phyloP scores from a whole-genome alignment of 2,113 vertebrate species.

The Oreamnos americanus region DNA sequence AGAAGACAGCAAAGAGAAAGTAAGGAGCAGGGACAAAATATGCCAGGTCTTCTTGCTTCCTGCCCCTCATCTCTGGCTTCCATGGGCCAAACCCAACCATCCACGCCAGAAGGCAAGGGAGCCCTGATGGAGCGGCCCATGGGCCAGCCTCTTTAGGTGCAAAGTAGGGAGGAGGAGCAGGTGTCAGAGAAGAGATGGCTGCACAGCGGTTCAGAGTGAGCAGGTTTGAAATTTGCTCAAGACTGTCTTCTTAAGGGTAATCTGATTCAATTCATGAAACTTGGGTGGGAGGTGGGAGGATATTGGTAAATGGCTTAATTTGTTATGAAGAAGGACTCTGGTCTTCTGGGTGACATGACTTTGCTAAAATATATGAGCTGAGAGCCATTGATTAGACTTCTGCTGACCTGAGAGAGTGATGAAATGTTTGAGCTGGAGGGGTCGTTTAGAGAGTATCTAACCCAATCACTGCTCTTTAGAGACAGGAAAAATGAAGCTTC shows the following conservation, averaged over 20 bases:
- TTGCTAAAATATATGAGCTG: neutral
- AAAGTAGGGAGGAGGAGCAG: neutral
- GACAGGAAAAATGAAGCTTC: neutral
- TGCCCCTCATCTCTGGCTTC: neutral
- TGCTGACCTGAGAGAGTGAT: neutral
- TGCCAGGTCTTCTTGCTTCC: neutral
- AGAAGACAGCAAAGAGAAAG: neutral
- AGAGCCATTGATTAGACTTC: neutral
- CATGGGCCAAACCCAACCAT: neutral
- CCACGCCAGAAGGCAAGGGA: neutral
- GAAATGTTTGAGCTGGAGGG: neutral
- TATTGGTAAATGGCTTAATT: neutral
- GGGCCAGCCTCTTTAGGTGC: neutral
- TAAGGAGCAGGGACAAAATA: neutral
- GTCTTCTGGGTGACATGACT: neutral
- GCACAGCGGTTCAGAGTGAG: neutral
- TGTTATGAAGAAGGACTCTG: neutral
- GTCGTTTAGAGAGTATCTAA: neutral
- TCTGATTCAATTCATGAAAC: neutral
- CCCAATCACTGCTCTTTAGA: neutral
- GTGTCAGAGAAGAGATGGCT: neutral
- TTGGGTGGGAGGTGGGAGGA: neutral
- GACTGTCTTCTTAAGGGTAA: neutral
- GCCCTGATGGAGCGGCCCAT: neutral
- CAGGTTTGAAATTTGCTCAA: neutral